Percentiles rank a stretch among this genome's conserved stretches.
These are phyloP conservation scores for Acestrorhynchus altus DNA, from an alignment of 2,797 vertebrate species.

Conservation along the genomic window DNA sequence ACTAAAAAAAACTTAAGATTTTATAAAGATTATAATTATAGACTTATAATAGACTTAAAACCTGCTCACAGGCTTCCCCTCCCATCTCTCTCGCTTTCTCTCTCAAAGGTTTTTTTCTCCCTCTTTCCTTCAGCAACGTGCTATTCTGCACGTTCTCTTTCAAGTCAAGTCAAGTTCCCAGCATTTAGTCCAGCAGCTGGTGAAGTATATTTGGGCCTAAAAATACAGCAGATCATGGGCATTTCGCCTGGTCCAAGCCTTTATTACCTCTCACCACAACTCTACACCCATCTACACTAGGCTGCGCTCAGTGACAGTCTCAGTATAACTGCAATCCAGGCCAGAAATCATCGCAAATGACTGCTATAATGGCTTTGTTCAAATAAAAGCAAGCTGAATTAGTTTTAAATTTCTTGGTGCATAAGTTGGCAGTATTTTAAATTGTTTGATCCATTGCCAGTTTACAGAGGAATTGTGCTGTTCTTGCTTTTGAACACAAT, in stretches of 20 bases:
- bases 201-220: conserved; percentile 53
- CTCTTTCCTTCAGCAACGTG: conserved; percentile 41
- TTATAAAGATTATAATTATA: background rate
- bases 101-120: conserved; percentile 4
- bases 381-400: conserved; percentile 39
- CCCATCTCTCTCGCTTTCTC: background rate
- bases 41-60: no score
- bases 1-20: background rate
- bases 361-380: conserved; percentile 50
- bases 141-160: conserved; percentile 51
- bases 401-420: background rate
- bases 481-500: conserved; percentile 10
- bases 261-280: conserved; percentile 59
- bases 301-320: conserved; percentile 26
- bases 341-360: conserved; percentile 47
- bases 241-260: conserved; percentile 53
- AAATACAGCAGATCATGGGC: conserved; percentile 58
- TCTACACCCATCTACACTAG: conserved; percentile 51
- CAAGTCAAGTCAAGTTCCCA: conserved; percentile 34
- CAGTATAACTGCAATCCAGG: conserved; percentile 24
- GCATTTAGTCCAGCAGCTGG: conserved; percentile 46
- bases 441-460: conserved; percentile 6
- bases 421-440: background rate
- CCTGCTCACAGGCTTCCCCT: background rate
- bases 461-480: background rate